These are phyloP conservation scores for Gastrophryne carolinensis DNA, from an alignment of 2,797 vertebrate genomes.

Conservation along the genomic window DNA sequence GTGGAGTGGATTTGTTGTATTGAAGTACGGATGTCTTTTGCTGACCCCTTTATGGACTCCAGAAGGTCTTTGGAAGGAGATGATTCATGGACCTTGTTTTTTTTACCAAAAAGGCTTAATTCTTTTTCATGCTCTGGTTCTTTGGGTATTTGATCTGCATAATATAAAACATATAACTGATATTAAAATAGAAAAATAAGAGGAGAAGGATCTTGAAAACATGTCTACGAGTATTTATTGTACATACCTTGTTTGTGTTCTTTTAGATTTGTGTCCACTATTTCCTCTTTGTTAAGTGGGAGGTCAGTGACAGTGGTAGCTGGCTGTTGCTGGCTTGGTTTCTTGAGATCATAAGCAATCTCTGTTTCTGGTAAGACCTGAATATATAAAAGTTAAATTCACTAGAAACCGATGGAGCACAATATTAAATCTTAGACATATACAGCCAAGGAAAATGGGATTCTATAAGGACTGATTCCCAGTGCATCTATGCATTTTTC, in stretches of 20 bases:
- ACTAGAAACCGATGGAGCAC: too few species aligned
- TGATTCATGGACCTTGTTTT: constrained; percentile 49
- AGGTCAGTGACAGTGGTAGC: constrained; percentile 24
- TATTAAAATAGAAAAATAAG: background rate
- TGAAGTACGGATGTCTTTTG: constrained; percentile 32
- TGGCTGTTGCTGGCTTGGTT: background rate
- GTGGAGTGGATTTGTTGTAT: constrained; percentile 45
- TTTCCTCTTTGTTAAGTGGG: constrained; percentile 42
- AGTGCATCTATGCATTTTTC: too few species aligned
- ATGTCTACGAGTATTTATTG: too few species aligned
- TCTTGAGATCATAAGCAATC: background rate
- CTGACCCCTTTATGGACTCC: constrained; percentile 46
- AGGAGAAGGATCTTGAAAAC: background rate
- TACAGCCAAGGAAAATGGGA: too few species aligned
- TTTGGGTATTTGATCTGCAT: background rate
- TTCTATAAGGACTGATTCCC: too few species aligned
- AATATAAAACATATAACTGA: background rate
- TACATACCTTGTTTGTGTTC: constrained; percentile 56
- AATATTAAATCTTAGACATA: too few species aligned
- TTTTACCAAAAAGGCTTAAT: constrained; percentile 58
- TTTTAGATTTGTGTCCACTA: constrained; percentile 34
- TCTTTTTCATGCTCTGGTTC: constrained; percentile 25
- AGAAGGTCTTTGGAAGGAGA: constrained; percentile 46
- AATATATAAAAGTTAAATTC: background rate
- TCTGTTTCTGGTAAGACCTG: constrained; percentile 25